Evolutionary conservation across 2,797 vertebrate species (phyloP), one percentile per base, ranked within the genome.

Genomic region (Danio aesculapii): DNA sequence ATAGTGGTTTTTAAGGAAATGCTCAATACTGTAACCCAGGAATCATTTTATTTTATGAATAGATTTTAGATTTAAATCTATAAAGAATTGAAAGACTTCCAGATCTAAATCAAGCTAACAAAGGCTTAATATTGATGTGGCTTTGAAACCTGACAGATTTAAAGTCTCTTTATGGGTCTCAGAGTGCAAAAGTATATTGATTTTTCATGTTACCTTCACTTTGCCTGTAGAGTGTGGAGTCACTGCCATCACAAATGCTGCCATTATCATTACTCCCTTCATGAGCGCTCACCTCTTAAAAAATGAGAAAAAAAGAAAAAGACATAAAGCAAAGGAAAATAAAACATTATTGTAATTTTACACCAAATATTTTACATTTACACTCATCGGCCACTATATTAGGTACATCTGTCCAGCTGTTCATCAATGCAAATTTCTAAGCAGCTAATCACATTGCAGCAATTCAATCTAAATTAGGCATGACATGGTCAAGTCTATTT

Each of bases 191-290:
- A 49, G 7, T 53, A 3, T 49, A 80, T 74, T 41, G 41, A 5
- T 39, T 39, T 58, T 17, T 50, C 6, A 6, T n/a, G 55, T 82
- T 91, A 96, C 98, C 98, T 97, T 99, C 97, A 49, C 95, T 96
- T 87, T 99, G 96, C 85, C 91, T 95, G 90, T 97, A 97, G 90
- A 98, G 97, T 5, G 95, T 93, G 4, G 97, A 97, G 88, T 98
- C 97, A 62, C 97, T 98, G 89, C 97, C 96, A 9, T 80, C 77
- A 77, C 96, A 98, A 84, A 96, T 2, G 84, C 95, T 98, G 90
- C 95, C 97, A 92, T 98, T 97, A 89, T 98, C 97, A 84, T 95
- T 91, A 88, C 95, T 97, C 86, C 95, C 94, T 83, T 97, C 97
- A 85, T 94, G 93, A 87, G 94, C 87, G 50, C 93, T 95, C 92